Evolutionary conservation across 2,888 invertebrate species (phyloP).

Genomic region (Drosophila ezoana): DNA sequence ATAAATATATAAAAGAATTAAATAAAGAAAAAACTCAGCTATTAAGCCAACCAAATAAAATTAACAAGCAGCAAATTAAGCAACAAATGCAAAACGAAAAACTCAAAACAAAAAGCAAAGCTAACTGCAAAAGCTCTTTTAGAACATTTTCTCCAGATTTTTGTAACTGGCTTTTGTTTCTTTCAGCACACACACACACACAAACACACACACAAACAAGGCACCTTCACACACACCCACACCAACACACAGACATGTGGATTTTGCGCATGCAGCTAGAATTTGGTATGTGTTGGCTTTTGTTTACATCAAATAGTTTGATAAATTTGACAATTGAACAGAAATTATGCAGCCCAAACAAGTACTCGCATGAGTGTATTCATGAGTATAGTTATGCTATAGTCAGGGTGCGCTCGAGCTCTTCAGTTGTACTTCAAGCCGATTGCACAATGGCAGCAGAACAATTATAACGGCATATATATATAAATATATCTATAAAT

Average conservation of each 20-base stretch:
- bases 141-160: conserved; percentile 57
- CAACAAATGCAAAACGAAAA: conserved; percentile 35
- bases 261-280: conserved; percentile 23
- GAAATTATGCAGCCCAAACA: conserved; percentile 22
- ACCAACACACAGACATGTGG: not conserved
- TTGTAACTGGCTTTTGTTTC: conserved; percentile 46
- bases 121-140: conserved; percentile 52
- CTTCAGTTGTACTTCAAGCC: conserved; percentile 29
- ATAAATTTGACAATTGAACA: conserved; percentile 43
- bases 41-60: conserved; percentile 54
- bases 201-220: conserved; percentile 1
- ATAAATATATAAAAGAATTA: conserved; percentile 24
- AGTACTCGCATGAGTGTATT: conserved; percentile 2
- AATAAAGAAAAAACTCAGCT: conserved; percentile 52
- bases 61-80: conserved; percentile 35
- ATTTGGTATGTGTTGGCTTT: conserved; percentile 18
- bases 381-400: conserved; percentile 3
- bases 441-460: conserved; percentile 43
- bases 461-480: conserved; percentile 40
- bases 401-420: conserved; percentile 32
- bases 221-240: not conserved
- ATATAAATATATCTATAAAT: conserved; percentile 26
- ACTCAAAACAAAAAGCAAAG: conserved; percentile 15
- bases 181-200: conserved; percentile 24
- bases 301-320: conserved; percentile 48